phyloP scores from a whole-genome alignment of 2,797 vertebrate genomes.

The Centroberyx gerrardi region DNA sequence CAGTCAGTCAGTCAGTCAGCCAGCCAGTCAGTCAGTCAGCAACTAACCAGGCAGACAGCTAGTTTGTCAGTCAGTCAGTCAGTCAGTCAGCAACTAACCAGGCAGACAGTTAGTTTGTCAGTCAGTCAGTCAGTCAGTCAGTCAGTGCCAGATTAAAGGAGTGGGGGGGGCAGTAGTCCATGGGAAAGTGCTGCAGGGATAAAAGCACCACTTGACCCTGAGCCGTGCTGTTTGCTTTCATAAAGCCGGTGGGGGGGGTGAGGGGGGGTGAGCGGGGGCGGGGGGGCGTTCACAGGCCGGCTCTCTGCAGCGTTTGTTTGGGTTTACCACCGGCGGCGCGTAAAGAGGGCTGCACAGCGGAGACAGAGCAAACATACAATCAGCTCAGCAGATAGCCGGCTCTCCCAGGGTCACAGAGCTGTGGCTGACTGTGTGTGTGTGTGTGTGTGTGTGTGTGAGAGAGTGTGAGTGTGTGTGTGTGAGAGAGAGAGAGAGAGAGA shows the following conservation, averaged over 20 bases:
- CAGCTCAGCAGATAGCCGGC: slow-evolving; percentile 5
- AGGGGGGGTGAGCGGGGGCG: slow-evolving; percentile 82
- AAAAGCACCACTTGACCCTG: slow-evolving; percentile 95
- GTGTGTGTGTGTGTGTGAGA: slow-evolving; percentile 1
- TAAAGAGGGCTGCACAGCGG: slow-evolving; percentile 80
- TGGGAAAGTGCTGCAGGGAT: slow-evolving; percentile 92
- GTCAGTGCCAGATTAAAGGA: background rate
- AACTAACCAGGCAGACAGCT: background rate
- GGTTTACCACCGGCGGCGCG: slow-evolving; percentile 84
- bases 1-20: too few species aligned
- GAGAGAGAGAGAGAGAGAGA: background rate
- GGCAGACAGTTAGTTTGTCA: background rate
- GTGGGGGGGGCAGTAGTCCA: slow-evolving; percentile 70
- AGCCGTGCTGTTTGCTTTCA: slow-evolving; percentile 94
- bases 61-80: background rate
- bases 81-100: background rate
- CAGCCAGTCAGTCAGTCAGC: background rate
- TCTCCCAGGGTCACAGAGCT: background rate
- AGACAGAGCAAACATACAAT: slow-evolving; percentile 87
- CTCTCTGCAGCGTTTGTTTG: slow-evolving; percentile 89
- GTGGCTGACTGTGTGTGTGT: background rate
- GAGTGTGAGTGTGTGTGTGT: background rate
- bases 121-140: background rate
- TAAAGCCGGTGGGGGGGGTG: slow-evolving; percentile 84
- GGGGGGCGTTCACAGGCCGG: slow-evolving; percentile 86